These are phyloP conservation scores for Zootoca vivipara DNA, from an alignment of 2,113 vertebrate genomes.

Conservation along the genomic window DNA sequence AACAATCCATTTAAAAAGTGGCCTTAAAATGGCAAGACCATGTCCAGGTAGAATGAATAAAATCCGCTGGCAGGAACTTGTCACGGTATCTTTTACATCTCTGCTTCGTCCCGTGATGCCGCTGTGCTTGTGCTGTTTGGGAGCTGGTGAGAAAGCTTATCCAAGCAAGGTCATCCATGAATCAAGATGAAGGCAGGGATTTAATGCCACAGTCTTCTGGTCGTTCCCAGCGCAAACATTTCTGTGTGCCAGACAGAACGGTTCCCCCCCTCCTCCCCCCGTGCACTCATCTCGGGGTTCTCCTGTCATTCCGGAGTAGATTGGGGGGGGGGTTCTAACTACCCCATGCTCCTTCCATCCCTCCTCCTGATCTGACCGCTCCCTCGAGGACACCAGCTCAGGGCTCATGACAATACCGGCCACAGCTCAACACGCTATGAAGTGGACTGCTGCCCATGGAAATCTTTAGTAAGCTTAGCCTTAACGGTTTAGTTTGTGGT, in stretches of 20 bases:
- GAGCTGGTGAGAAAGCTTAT: not conserved
- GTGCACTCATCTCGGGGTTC: too few species aligned
- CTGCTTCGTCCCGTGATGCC: not conserved
- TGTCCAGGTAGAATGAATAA: not conserved
- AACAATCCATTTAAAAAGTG: conserved; percentile 20
- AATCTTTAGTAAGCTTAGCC: not conserved
- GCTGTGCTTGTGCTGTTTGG: not conserved
- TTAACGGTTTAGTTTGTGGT: not conserved
- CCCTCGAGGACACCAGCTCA: too few species aligned
- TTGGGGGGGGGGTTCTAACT: too few species aligned
- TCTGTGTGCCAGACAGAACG: too few species aligned
- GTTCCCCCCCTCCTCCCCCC: too few species aligned
- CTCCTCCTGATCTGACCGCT: too few species aligned
- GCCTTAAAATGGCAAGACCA: not conserved
- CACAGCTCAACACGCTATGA: not conserved
- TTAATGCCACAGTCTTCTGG: too few species aligned
- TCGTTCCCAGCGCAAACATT: too few species aligned
- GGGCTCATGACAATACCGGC: not conserved
- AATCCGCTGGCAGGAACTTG: conserved; percentile 12
- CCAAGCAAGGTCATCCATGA: not conserved
- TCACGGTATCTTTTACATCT: conserved; percentile 13
- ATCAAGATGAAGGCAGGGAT: too few species aligned
- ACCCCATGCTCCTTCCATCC: too few species aligned
- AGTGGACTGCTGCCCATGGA: not conserved
- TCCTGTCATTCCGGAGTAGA: too few species aligned